phyloP scores from a whole-genome alignment of 1,140 invertebrate species.

The Trachymyrmex cornetzi region DNA sequence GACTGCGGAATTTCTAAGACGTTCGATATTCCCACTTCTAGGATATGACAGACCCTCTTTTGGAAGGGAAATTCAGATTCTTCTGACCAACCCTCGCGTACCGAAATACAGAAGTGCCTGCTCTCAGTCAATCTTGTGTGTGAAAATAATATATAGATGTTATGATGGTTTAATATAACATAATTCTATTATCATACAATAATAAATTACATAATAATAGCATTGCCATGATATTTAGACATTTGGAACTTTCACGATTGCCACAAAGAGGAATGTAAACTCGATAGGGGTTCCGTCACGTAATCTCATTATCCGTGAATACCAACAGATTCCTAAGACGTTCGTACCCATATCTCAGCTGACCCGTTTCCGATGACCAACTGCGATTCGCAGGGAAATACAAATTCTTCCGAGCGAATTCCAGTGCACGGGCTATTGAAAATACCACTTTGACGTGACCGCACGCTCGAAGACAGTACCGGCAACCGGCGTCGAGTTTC shows the following conservation, averaged over 20 bases:
- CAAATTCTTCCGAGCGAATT: conserved; percentile 82
- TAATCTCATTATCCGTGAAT: conserved; percentile 32
- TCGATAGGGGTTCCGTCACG: conserved; percentile 30
- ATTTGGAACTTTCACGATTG: conserved; percentile 11
- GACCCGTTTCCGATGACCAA: conserved; percentile 57
- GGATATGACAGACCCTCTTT: conserved; percentile 62
- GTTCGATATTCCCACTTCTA: conserved; percentile 61
- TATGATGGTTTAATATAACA: background rate
- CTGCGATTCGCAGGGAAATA: conserved; percentile 75
- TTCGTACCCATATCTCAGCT: conserved; percentile 24
- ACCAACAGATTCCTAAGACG: conserved; percentile 42
- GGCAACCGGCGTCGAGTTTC: conserved; percentile 22
- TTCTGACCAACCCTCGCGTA: conserved; percentile 54
- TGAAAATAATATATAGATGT: background rate
- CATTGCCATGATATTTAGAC: conserved; percentile 18
- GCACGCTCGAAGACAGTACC: conserved; percentile 63
- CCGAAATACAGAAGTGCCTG: conserved; percentile 21
- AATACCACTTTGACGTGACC: conserved; percentile 84
- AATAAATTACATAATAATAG: background rate
- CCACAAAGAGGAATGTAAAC: conserved; percentile 17
- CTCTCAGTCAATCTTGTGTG: background rate
- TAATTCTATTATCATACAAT: background rate
- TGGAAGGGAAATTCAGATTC: conserved; percentile 64
- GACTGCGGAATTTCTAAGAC: conserved; percentile 84
- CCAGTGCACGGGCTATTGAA: conserved; percentile 81